phyloP scores from a whole-genome alignment of 2,113 vertebrate genomes.

The Macquaria australasica region DNA sequence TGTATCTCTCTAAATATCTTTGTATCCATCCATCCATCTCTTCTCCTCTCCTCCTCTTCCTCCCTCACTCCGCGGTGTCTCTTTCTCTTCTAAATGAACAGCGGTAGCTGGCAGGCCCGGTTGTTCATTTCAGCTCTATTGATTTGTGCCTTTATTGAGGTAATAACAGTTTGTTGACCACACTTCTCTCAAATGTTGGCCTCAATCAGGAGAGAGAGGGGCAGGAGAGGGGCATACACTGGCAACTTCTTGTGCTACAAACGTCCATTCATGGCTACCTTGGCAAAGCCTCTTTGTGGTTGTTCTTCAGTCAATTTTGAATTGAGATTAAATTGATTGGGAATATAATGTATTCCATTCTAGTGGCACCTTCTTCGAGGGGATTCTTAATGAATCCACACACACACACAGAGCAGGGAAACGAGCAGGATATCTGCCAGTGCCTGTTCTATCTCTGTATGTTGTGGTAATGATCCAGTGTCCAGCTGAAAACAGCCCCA shows the following conservation, averaged over 20 bases:
- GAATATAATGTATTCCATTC: slow-evolving; percentile 52
- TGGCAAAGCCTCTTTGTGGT: slow-evolving; percentile 28
- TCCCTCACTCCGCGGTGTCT: slow-evolving; percentile 77
- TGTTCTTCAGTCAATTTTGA: slow-evolving; percentile 51
- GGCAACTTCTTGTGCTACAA: slow-evolving; percentile 64
- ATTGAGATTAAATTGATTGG: slow-evolving; percentile 48
- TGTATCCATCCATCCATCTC: slow-evolving; percentile 75
- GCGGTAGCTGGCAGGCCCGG: slow-evolving; percentile 89
- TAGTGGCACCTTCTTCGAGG: slow-evolving; percentile 29
- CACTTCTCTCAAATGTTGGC: slow-evolving; percentile 91
- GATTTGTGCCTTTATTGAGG: slow-evolving; percentile 94
- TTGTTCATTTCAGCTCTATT: slow-evolving; percentile 96
- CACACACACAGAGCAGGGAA: slow-evolving; percentile 1
- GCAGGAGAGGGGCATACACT: slow-evolving; percentile 56
- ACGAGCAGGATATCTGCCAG: slow-evolving; percentile 42
- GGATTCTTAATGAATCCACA: slow-evolving; percentile 43
- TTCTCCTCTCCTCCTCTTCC: slow-evolving; percentile 58
- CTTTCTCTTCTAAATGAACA: slow-evolving; percentile 91
- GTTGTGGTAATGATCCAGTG: slow-evolving; percentile 59
- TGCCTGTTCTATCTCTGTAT: slow-evolving; percentile 56
- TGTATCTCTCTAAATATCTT: slow-evolving; percentile 74
- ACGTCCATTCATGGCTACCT: slow-evolving; percentile 44
- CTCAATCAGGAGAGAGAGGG: slow-evolving; percentile 85
- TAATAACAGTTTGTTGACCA: slow-evolving; percentile 94
- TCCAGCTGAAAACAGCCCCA: slow-evolving; percentile 61